phyloP scores from a whole-genome alignment of 1,140 invertebrate species.

The Hycleus phaleratus region DNA sequence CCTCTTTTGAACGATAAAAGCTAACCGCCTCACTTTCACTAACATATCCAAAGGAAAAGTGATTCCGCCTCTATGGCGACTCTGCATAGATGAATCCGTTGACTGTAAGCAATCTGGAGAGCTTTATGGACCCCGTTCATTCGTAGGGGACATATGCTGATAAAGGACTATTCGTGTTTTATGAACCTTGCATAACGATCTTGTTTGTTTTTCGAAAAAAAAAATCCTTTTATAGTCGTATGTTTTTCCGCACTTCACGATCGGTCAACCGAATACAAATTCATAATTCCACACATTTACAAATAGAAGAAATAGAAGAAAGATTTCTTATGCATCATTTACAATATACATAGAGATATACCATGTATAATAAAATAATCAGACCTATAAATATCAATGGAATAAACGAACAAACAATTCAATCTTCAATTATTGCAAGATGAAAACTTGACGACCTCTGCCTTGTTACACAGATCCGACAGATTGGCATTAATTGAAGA shows the following conservation, averaged over 20 bases:
- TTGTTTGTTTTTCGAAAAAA: conserved; percentile 16
- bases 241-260: no score
- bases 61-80: conserved; percentile 5
- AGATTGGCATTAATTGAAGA: no score
- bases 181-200: conserved; percentile 23
- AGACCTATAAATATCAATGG: not conserved
- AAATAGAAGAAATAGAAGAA: not conserved
- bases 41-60: no score
- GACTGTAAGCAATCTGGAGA: no score
- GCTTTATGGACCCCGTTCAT: conserved; percentile 8
- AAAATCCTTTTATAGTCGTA: no score
- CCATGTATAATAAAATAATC: not conserved
- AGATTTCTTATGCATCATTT: not conserved
- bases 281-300: not conserved
- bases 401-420: no score
- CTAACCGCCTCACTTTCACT: no score
- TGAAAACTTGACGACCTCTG: no score
- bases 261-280: no score
- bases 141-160: conserved; percentile 21
- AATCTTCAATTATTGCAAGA: no score
- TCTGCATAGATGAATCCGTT: conserved; percentile 13
- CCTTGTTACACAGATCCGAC: no score
- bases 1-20: no score
- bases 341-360: not conserved
- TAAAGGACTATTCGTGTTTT: conserved; percentile 23